Base-by-base conservation (phyloP, 2,888 invertebrate species). In the Lasioglossum vierecki region DNA sequence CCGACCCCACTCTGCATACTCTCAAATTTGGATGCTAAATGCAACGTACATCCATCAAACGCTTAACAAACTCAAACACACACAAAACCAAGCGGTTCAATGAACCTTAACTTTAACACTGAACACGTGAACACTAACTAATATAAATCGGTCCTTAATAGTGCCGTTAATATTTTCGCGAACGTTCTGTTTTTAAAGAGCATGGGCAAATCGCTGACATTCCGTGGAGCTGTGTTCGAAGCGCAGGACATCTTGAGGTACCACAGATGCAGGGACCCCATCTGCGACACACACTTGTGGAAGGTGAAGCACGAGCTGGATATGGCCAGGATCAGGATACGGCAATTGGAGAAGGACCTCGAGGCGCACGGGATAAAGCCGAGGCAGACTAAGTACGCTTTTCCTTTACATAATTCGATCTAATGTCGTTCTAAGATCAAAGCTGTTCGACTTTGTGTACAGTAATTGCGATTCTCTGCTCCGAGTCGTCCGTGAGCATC, bases 261-360 rank as follows among this genome's bases (percentile, higher is more conserved):
- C 93, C 97, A 97, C 94, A 96, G 97, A 82, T 97, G 98, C 95
- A 96, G 96, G 83, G 98, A 98, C 95, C 97, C 97, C 86, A 97
- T 96, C 94, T 98, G 96, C 96, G 98, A 96, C 95, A 97, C 96
- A 92, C 98, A 97, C 95, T 96, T 98, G 88, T 98, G 98, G 98
- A 98, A 98, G 93, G 98, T 98, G 73, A 97, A 98, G 92, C 97
- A 98, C 94, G 98, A 99, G 94, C 96, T 99, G 91, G 98, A 98
- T 95, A 97, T 98, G 95, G 98, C 98, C 0, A 96, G 97, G 91
- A 96, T 98, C 92, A 96, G 98, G 92, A 98, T 98, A 91, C 97
- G 98, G 84, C 98, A 98, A 94, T 95, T 99, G 92, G 98, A 98
- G 93, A 98, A 97, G 94, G 97, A 98, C 93, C 96, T 98, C 95